Evolutionary conservation across 2,797 vertebrate genomes (phyloP), one percentile per base, ranked within the genome.

Genomic region (Borostomias antarcticus): DNA sequence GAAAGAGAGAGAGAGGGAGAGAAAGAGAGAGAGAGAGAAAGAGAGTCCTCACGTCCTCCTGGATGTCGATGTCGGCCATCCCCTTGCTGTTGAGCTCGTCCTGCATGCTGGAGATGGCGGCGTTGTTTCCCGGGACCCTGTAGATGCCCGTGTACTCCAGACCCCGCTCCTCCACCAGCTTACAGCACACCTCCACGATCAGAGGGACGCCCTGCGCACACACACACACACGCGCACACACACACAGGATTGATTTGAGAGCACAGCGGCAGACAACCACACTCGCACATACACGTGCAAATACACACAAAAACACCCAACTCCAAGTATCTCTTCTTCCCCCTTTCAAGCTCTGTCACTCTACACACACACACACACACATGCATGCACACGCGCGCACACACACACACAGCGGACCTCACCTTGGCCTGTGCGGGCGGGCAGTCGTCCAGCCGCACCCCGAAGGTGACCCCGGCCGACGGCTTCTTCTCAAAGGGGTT

Each of bases 131-230:
- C 4, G 98, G 98, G 17, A 99, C 97, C 80, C 98, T 92, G 83
- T 99, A 99, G 87, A 99, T 99, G 45, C 98, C 98, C 0, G 95
- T 99, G 86, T 97, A 98, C 74, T 99, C 97, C 77, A 99, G 90
- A 35, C 98, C 98, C 74, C 96, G 88, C 79, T 98, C 98, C 91
- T 99, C 98, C 80, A 99, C 95, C 76, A 99, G 90, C 52, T 95
- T 95, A 86, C 98, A 99, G 92, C 97, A 99, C 85, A 98, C 92
- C 80, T 99, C 98, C 91, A 99, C 98, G 5, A 99, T 98, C 81
- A 98, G 85, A 28, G 98, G 98, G 75, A 99, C 95, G 91, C 93
- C 98, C 97, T 99, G 81, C 33, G 88, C 68, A 75, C 47, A 48
- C n/a, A n/a, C n/a, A n/a, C n/a, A n/a, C n/a, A n/a, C n/a, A n/a